Evolutionary conservation across 1,140 invertebrate genomes (phyloP), one percentile per base, ranked within the genome.

Genomic region (Globodera rostochiensis): DNA sequence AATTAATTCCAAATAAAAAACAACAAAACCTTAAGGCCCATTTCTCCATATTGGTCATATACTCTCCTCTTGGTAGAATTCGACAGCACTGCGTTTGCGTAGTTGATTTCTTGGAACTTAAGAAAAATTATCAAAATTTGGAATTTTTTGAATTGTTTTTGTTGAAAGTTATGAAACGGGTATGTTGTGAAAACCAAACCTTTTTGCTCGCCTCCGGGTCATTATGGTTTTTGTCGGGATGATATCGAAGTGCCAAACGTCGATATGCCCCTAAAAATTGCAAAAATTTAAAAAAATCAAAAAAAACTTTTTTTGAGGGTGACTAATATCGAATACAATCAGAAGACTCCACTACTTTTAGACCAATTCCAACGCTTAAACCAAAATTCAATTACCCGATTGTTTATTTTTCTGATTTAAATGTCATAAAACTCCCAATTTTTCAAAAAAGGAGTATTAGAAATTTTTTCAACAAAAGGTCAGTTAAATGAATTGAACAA

Each of bases 191-290:
- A 25, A 25, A 25, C 25, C 25, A 25, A 25, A 25, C 25, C 25
- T 25, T 25, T 25, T 25, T 87, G 15, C 84, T 85, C 73, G 83
- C 86, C 73, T 86, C 87, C 21, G 86, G 86, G 82, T 89, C 84
- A 74, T 88, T 87, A 4, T 82, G 73, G 57, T 99, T 99, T 91
- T 99, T 99, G 90, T 99, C 97, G 0, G 97, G 97, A 92, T 99
- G 97, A 86, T 98, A 93, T 89, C 95, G 94, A 57, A 99, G 91
- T 0, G 97, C 97, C 79, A 98, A 91, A 91, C 97, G 98, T 90
- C 95, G 95, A 90, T 98, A 99, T 0, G 95, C 93, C 90, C 97
- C 75, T 79, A 21, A 45, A 78, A 11, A 36, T 57, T 13, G 45
- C 47, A 66, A 53, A 6, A 21, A 21, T 19, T 19, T 1, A 64